These are phyloP conservation scores for Porites cylindrica DNA, from an alignment of 92 coral and sea anemone species.

Conservation along the genomic window DNA sequence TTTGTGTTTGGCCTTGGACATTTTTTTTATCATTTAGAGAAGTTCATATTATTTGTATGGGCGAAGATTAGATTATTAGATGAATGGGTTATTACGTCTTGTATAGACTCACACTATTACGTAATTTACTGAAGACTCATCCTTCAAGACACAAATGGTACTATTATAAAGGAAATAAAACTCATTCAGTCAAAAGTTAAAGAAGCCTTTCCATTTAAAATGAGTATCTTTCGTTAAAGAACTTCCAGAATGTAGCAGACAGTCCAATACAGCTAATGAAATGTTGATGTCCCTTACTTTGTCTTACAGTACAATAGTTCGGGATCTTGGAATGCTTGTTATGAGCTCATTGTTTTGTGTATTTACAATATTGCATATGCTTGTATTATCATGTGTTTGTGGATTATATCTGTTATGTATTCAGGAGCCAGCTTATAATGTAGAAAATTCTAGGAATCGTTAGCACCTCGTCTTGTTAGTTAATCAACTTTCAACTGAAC, in stretches of 20 bases:
- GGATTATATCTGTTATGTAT: neutral
- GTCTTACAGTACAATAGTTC: neutral
- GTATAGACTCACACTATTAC: neutral
- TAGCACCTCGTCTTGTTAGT: neutral
- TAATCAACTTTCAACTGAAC: neutral
- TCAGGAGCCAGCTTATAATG: neutral
- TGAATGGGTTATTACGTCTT: neutral
- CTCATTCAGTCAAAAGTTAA: neutral
- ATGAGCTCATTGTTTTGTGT: neutral
- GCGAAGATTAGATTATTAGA: neutral
- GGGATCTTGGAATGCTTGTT: neutral
- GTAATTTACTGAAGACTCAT: neutral
- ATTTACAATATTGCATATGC: neutral
- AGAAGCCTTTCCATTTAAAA: neutral
- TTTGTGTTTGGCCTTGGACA: neutral
- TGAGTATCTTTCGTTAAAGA: neutral
- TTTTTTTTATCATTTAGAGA: neutral
- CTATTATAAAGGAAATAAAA: neutral
- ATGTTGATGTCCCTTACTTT: neutral
- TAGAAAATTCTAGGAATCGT: conserved; percentile 1
- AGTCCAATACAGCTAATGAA: conserved; percentile 30
- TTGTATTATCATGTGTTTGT: neutral
- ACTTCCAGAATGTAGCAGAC: conserved; percentile 9
- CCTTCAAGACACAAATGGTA: neutral
- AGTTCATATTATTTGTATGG: neutral